Evolutionary conservation across 1,140 invertebrate genomes (phyloP).

Genomic region (Dryas iulia): DNA sequence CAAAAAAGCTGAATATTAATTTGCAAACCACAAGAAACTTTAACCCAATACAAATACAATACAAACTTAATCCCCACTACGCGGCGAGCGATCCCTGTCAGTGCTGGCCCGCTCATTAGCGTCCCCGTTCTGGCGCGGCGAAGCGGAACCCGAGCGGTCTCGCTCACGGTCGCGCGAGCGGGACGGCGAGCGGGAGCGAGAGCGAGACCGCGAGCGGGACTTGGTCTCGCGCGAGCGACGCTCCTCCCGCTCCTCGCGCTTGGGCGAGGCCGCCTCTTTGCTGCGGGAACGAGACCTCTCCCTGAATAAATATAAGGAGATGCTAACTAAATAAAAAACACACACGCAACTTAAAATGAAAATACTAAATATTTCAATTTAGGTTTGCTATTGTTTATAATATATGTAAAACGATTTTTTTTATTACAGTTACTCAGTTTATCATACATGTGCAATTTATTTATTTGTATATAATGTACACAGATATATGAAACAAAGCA

Average conservation of each 20-base stretch:
- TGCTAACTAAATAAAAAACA: constrained; percentile 6
- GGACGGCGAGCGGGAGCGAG: constrained; percentile 40
- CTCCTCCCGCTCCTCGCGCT: constrained; percentile 55
- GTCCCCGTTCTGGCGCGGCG: constrained; percentile 68
- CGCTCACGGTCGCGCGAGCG: constrained; percentile 48
- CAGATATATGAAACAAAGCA: not conserved
- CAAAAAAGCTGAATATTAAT: no score
- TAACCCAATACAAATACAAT: no score
- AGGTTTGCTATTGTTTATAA: no score
- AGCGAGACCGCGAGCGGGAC: constrained; percentile 63
- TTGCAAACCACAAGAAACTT: no score
- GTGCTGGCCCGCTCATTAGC: constrained; percentile 50
- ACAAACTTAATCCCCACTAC: constrained; percentile 61
- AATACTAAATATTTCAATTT: not conserved
- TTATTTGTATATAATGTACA: not conserved
- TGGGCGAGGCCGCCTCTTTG: constrained; percentile 71
- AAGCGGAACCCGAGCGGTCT: constrained; percentile 55
- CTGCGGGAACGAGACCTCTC: constrained; percentile 75
- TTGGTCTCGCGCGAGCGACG: constrained; percentile 55
- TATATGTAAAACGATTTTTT: no score
- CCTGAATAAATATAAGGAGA: constrained; percentile 42
- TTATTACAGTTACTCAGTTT: not conserved
- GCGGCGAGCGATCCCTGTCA: constrained; percentile 54
- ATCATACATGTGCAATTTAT: not conserved
- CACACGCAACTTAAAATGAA: not conserved